Evolutionary conservation across 2,113 vertebrate species (phyloP), one percentile per base, ranked within the genome.

Genomic region (Paedocypris sp.): DNA sequence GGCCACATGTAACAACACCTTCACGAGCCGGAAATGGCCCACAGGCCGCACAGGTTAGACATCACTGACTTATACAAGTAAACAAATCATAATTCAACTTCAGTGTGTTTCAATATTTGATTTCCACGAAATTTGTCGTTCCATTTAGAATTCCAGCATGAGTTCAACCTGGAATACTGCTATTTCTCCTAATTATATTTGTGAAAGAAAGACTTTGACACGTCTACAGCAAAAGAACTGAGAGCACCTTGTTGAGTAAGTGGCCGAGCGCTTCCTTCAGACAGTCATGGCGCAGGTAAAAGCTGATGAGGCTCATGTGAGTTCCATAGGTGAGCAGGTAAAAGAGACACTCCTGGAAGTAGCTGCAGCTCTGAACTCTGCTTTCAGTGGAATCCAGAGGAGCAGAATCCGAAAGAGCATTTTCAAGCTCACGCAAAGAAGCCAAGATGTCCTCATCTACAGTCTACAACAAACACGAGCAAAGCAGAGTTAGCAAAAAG

Each of bases 291-390:
- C 89, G 86, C 88, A 97, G 77, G 41, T 94, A 90, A 81, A 98
- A 99, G 79, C 87, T 85, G 77, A 94, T 80, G 63, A 94, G 84
- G 0, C 88, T 90, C 73, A 98, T 80, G 75, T 94, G 88, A 49
- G 94, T 94, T 62, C 92, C 84, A 0, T 96, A 99, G 11, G 73
- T 80, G 56, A 89, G 88, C 62, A 99, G 81, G 75, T 98, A 99
- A 79, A 89, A 90, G 52, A 98, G 86, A 63, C 89, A 92, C 77
- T 99, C 95, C 62, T 91, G 90, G 65, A 91, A 89, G 73, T 87
- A 82, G 60, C 49, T 73, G 61, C 85, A 82, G 69, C 79, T 82
- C 63, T 80, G 84, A 28, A 77, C 71, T 63, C 68, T 87, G 13
- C 78, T 85, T 15, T 93, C 93, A 0, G 84, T 80, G 48, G 82